Percentiles rank a stretch among this genome's conserved stretches.
These are phyloP conservation scores for Euphydryas editha DNA, from an alignment of 2,888 invertebrate species.

Conservation along the genomic window DNA sequence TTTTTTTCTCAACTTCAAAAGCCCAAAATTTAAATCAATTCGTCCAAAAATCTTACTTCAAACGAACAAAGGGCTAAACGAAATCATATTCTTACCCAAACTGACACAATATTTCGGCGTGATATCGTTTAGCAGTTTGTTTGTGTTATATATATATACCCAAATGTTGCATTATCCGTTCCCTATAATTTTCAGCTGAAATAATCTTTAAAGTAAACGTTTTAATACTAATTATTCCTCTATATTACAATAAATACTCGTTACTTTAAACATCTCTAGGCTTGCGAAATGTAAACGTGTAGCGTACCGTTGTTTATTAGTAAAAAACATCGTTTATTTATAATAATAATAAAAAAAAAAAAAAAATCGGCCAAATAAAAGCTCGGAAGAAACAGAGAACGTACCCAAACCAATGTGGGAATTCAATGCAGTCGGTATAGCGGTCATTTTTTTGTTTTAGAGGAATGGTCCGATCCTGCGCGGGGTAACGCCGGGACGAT, in stretches of 20 bases:
- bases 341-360: too few species aligned
- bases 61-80: slow-evolving; percentile 9
- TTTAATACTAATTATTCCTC: background rate
- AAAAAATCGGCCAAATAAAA: background rate
- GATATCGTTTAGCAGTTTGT: slow-evolving; percentile 17
- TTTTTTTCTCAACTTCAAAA: slow-evolving; percentile 17
- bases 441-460: slow-evolving; percentile 72
- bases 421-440: slow-evolving; percentile 34
- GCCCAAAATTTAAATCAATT: background rate
- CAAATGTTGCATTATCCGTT: background rate
- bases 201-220: background rate
- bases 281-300: background rate
- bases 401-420: slow-evolving; percentile 26
- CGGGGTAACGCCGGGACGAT: slow-evolving; percentile 71
- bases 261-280: slow-evolving; percentile 1
- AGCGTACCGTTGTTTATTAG: background rate
- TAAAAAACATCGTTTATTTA: background rate
- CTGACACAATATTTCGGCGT: background rate
- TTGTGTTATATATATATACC: background rate
- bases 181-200: slow-evolving; percentile 10
- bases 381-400: slow-evolving; percentile 29
- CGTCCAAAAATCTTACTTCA: slow-evolving; percentile 18
- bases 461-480: slow-evolving; percentile 66
- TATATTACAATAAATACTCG: background rate
- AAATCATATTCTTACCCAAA: background rate